phyloP scores from a whole-genome alignment of 2,888 invertebrate genomes.

The Allacma fusca region DNA sequence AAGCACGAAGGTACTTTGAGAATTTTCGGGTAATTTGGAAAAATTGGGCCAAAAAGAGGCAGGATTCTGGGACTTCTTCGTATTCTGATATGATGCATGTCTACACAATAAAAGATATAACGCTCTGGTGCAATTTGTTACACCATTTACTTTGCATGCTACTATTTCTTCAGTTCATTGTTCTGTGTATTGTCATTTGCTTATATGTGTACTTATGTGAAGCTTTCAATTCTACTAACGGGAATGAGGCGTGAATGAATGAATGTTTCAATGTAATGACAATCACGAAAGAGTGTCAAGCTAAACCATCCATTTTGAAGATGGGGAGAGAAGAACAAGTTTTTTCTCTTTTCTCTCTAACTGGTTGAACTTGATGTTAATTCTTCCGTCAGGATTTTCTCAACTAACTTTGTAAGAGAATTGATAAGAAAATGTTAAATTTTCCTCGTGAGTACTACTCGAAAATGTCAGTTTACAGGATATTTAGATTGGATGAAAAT shows the following conservation, averaged over 20 bases:
- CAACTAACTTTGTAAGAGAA: too few species aligned
- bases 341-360: neutral
- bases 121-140: constrained; percentile 20
- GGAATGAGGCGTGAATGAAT: neutral
- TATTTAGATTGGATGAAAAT: too few species aligned
- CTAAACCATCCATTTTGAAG: neutral
- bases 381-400: too few species aligned
- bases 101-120: too few species aligned
- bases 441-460: too few species aligned
- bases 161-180: too few species aligned
- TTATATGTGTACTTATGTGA: too few species aligned
- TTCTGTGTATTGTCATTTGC: too few species aligned
- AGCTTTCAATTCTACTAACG: neutral
- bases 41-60: constrained; percentile 10
- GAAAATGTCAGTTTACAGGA: too few species aligned
- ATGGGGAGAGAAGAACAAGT: neutral
- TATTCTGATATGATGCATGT: too few species aligned
- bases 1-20: neutral
- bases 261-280: constrained; percentile 4
- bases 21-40: constrained; percentile 2
- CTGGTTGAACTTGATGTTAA: neutral
- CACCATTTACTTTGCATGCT: neutral
- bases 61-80: neutral
- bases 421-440: too few species aligned
- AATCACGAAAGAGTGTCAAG: constrained; percentile 1